Percentiles rank a stretch among this genome's conserved stretches.
Evolutionary conservation across 2,113 vertebrate genomes (phyloP).

Genomic region (Copsychus sechellarum): DNA sequence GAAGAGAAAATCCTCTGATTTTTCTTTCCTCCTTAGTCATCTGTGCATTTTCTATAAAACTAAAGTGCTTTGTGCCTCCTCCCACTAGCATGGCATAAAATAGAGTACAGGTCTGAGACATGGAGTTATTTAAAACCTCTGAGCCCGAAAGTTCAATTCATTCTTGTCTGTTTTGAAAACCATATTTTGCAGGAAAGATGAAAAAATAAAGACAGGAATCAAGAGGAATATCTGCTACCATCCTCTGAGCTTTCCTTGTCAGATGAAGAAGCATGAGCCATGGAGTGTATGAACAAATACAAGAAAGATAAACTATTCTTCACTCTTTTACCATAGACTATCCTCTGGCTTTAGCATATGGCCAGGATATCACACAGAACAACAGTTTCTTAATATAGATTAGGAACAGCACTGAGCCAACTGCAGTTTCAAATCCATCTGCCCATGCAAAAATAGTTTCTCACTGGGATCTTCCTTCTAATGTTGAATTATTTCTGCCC

Average conservation of each 20-base stretch:
- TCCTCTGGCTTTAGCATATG: conserved; percentile 68
- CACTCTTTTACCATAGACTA: conserved; percentile 19
- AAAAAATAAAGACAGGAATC: neutral
- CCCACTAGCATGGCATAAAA: neutral
- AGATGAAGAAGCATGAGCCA: neutral
- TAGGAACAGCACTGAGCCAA: conserved; percentile 53
- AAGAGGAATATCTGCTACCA: neutral
- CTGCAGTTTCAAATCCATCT: conserved; percentile 60
- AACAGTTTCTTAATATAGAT: conserved; percentile 61
- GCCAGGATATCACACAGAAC: conserved; percentile 59
- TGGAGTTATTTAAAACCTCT: neutral
- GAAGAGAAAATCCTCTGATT: neutral
- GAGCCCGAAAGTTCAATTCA: neutral
- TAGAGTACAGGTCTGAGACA: neutral
- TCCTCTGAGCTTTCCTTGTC: neutral
- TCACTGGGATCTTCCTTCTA: conserved; percentile 56
- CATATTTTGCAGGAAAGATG: neutral
- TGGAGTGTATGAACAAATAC: neutral
- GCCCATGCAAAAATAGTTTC: conserved; percentile 47
- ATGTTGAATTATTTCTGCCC: conserved; percentile 47
- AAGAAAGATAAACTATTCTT: conserved; percentile 18
- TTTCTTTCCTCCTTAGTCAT: accelerated
- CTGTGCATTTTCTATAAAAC: neutral
- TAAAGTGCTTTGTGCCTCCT: neutral
- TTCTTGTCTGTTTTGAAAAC: neutral